Percentiles rank a stretch among this genome's conserved stretches.
Evolutionary conservation across 2,797 vertebrate genomes (phyloP).

Genomic region (Setipinna tenuifilis): DNA sequence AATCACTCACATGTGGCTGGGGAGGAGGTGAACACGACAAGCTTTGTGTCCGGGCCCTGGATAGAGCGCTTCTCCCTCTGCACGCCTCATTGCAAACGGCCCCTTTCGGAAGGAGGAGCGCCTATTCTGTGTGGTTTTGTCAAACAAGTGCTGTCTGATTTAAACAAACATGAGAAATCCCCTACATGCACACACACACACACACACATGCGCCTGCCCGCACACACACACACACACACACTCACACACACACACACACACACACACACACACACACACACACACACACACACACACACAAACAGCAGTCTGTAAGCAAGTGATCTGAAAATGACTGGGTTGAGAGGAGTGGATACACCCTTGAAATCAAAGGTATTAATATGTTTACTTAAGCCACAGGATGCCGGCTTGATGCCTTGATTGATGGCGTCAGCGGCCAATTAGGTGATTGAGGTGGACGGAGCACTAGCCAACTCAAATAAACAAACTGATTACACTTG

Average conservation of each 20-base stretch:
- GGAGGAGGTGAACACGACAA: constrained; percentile 16
- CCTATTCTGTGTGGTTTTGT: not conserved
- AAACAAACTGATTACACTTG: constrained; percentile 71
- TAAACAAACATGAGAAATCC: not conserved
- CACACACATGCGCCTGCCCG: not conserved
- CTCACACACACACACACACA: not conserved
- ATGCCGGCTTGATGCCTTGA: constrained; percentile 70
- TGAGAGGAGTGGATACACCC: constrained; percentile 14
- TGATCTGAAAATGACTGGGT: not conserved
- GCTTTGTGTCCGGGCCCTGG: not conserved
- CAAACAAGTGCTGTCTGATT: not conserved
- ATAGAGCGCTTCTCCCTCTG: not conserved
- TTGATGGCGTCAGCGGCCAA: constrained; percentile 69
- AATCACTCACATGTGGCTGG: constrained; percentile 2
- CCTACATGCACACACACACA: not conserved
- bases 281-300: not conserved
- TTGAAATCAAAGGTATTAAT: constrained; percentile 61
- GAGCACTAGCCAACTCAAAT: constrained; percentile 57
- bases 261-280: not conserved
- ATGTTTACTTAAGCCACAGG: constrained; percentile 68
- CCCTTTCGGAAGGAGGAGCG: not conserved
- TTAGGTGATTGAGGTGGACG: constrained; percentile 66
- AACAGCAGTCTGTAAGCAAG: not conserved
- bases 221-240: constrained; percentile 1
- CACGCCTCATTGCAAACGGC: constrained; percentile 4